These are phyloP conservation scores for Dasypolia templi DNA, from an alignment of 2,888 invertebrate genomes.

Conservation along the genomic window DNA sequence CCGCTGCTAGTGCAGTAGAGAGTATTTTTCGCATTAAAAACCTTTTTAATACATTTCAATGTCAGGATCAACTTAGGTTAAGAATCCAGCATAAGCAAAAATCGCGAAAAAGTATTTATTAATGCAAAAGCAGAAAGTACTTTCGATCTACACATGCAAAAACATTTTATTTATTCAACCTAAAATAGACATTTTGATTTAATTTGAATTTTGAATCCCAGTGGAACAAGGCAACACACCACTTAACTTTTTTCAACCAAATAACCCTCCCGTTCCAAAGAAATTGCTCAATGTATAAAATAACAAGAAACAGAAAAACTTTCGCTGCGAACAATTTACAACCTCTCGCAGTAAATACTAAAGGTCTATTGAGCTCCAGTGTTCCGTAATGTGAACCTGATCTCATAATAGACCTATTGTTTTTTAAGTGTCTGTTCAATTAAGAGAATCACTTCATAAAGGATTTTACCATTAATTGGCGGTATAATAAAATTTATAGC, in stretches of 20 bases:
- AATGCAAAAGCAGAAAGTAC: too few relatives aligned
- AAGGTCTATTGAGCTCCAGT: slow-evolving; percentile 55
- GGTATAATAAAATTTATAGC: slow-evolving; percentile 55
- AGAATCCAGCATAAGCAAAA: too few relatives aligned
- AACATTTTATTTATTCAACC: too few relatives aligned
- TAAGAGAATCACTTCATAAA: slow-evolving; percentile 56
- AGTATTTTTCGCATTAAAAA: too few relatives aligned
- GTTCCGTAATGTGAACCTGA: slow-evolving; percentile 54
- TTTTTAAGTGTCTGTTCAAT: slow-evolving; percentile 61
- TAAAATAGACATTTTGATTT: too few relatives aligned
- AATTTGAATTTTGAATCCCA: too few relatives aligned
- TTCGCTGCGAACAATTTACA: slow-evolving; percentile 45
- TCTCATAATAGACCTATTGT: slow-evolving; percentile 64
- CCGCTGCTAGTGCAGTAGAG: too few relatives aligned
- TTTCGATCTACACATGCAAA: too few relatives aligned
- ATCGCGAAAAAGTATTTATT: too few relatives aligned
- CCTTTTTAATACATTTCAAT: too few relatives aligned
- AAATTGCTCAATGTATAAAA: slow-evolving; percentile 38
- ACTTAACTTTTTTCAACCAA: background rate
- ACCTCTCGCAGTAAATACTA: slow-evolving; percentile 48
- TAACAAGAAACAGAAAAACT: slow-evolving; percentile 35
- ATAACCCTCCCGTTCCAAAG: slow-evolving; percentile 8
- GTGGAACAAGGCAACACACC: background rate
- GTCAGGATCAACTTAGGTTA: too few relatives aligned
- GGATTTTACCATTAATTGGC: slow-evolving; percentile 51